Base-by-base conservation (phyloP, 35 echinoderm and acorn worm species). In the Apostichopus japonicus region DNA sequence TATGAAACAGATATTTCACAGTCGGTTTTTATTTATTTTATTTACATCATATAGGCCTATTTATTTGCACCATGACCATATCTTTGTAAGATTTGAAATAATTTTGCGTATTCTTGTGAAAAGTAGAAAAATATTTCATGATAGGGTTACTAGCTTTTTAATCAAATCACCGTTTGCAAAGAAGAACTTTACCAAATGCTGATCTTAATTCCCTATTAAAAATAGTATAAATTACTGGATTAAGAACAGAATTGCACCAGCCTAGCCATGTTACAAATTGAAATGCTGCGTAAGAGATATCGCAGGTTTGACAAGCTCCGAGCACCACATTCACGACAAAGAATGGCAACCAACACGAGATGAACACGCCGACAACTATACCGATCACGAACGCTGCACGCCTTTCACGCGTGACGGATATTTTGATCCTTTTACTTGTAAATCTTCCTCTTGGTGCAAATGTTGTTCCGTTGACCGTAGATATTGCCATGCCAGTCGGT, bases 321-420 rank as follows among this genome's bases (percentile, higher is more conserved):
- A 84, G 58, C 55, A 93, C 61, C 4, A 92, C 72, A 33, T 92
- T 87, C 4, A 80, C 59, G 0, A 88, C 87, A 56, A 94, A 94
- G 72, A 94, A 96, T 14, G 93, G 93, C 52, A 94, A 62, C 95
- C 95, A 96, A 58, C 92, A 96, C 10, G 87, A 84, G 16, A 96
- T 92, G 78, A 96, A 96, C 58, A 94, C 93, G 8, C 95, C 90
- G 10, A 96, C 83, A 4, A 96, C 92, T 7, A 96, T 87, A 1
- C 88, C 95, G 10, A 94, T 65, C 11, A 89, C 90, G 59, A 80
- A 56, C 19, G 93, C 67, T 54, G 95, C 95, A 77, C 93, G 94
- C 65, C 90, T 90, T 59, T 96, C 95, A 14, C 92, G 90, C 10
- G 90, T 81, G 25, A 90, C 67, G 21, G 95, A 93, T 67, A 91